Evolutionary conservation across 2,888 invertebrate genomes (phyloP), one percentile per base, ranked within the genome.

Genomic region (Perdita meconis): DNA sequence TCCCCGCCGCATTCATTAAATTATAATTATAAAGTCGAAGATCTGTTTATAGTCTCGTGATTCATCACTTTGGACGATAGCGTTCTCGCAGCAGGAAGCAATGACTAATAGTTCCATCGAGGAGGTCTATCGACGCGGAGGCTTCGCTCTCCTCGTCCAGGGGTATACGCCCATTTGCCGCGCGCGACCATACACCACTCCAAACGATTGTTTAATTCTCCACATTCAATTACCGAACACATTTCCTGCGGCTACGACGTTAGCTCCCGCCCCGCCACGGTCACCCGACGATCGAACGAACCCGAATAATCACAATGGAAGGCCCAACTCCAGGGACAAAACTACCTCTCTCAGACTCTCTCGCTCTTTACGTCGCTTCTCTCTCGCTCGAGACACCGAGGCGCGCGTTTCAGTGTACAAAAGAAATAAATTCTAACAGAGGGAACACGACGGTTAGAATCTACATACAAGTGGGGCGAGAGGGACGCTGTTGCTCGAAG

Each of bases 1-100:
- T 61, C 42, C 60, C 56, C 22, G 47, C 36, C 13, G 81, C 81
- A 64, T 69, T 68, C 68, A 64, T 81, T 81, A 81, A 81, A 78
- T 70, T 64, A 56, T 65, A 69, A 80, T 78, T 69, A 66, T 73
- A 70, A 78, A 77, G 78, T 68, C 55, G 66, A 71, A 69, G 66
- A 80, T 80, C 61, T 72, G 69, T 78, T 80, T 68, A 78, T 61
- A 80, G 60, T 53, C 59, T 19, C 44, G 68, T 84, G 82, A 84
- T 76, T 84, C 82, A 82, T 69, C 68, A 56, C 44, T 71, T 70
- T 55, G 65, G 6, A 61, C 68, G 82, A 70, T 67, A 57, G 55
- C 70, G 71, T 55, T 50, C 55, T 19, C 16, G 10, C 57, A 53
- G 69, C 80, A 78, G 85, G 84, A 84, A 84, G 72, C 65, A 80